A percentile compares a stretch with the other conserved stretches of the same genome.
Conservation (phyloP, 2,888 invertebrate genomes). For the Dioctria rufipes region DNA sequence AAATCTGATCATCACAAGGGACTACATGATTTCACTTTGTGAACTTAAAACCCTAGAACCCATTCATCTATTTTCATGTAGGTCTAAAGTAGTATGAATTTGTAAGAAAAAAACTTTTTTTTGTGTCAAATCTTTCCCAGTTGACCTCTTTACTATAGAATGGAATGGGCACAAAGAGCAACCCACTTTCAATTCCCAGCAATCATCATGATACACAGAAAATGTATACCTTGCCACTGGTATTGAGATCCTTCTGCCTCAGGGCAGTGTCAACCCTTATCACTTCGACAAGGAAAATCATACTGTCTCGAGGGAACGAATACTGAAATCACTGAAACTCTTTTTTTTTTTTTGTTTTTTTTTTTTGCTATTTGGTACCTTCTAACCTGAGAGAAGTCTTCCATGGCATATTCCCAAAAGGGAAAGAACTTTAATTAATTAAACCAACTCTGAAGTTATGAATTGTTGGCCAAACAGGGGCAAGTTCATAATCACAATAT, state of each 20-base stretch:
- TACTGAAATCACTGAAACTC: conserved; percentile 22
- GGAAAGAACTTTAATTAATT: conserved; percentile 10
- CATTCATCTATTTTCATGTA: conserved; percentile 5
- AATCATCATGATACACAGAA: conserved; percentile 3
- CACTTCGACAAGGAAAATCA: conserved; percentile 42
- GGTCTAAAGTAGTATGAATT: not conserved
- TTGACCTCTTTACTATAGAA: conserved; percentile 43
- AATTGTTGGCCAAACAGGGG: not conserved
- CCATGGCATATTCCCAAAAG: not conserved
- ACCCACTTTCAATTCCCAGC: not conserved
- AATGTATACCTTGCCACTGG: not conserved
- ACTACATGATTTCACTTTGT: not conserved
- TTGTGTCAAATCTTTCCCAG: conserved; percentile 40
- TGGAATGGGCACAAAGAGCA: not conserved
- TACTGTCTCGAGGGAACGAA: conserved; percentile 13
- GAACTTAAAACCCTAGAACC: not conserved
- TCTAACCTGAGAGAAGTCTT: not conserved
- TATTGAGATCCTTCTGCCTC: not conserved
- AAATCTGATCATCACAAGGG: not conserved
- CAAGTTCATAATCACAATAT: not conserved
- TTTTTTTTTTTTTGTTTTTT: conserved; percentile 9
- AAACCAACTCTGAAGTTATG: conserved; percentile 2
- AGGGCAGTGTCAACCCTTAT: conserved; percentile 44
- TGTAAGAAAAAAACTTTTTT: conserved; percentile 12
- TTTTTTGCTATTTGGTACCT: not conserved